Evolutionary conservation across 2,113 vertebrate species (phyloP), one percentile per base, ranked within the genome.

Genomic region (human (Homo sapiens)): DNA sequence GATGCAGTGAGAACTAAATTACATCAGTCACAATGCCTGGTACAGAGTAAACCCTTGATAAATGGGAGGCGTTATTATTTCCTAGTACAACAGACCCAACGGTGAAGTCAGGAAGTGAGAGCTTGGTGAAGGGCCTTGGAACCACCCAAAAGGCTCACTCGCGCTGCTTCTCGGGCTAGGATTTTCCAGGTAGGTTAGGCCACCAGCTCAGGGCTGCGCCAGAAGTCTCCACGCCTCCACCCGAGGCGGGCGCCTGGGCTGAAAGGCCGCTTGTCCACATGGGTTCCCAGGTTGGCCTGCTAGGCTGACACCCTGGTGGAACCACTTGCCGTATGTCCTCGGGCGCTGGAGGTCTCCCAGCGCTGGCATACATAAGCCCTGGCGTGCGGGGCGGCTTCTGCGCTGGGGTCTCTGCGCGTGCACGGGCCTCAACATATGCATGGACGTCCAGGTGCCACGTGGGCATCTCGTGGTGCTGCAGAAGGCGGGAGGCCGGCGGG

Each of bases 41-140:
- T 70, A 88, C 94, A 89, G 23, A 66, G 78, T 57, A 85, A 96
- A 87, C 86, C 87, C 86, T 89, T 59, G 5, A 2, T 12, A 64
- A 64, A 81, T 0, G 1, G 38, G 78, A 87, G 64, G 27, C 6
- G 4, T 52, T 20, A 32, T 55, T 25, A 32, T 38, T 76, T 85
- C 76, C 43, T 52, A 88, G 43, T 6, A 55, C 1, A 35, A 55
- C 25, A 61, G 92, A 61, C 72, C 75, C 70, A 55, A 35, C 5
- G 1, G 48, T n/a, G 50, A 68, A 76, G 72, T 79, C 30, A 16
- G 64, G 20, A 45, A 70, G 89, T 7, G 35, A 83, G 84, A 94
- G 23, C 48, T 55, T 72, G 61, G 22, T 48, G 73, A 48, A 76
- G 38, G 83, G 59, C 79, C 73, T 96, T 38, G 79, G 79, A 52